Evolutionary conservation across 2,797 vertebrate species (phyloP), one percentile per base, ranked within the genome.

Genomic region (Sciurus carolinensis): DNA sequence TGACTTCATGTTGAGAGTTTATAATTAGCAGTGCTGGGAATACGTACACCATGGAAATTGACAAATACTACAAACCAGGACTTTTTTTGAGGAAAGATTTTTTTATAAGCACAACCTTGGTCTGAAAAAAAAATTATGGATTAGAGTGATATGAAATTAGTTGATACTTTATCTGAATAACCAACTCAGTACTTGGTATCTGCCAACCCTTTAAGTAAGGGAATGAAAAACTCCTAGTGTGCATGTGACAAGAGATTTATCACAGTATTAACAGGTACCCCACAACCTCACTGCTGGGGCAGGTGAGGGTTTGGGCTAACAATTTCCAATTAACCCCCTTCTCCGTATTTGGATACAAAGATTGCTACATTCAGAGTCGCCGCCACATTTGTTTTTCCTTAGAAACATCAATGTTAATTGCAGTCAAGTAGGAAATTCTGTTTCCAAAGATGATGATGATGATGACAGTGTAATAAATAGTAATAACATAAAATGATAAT

Each of bases 51-150:
- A 73, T 28, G 15, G 54, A 33, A 94, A 95, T 26, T 20, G 42
- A 18, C 18, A 92, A 92, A 95, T 71, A 52, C 50, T 62, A 50
- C 13, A 90, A 69, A 87, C 42, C 7, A 50, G 44, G 44, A 20
- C 0, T 85, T 79, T 88, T 54, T 22, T 17, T 72, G 26, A 22
- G 3, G 33, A 57, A 20, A 42, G 5, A 39, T 88, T 1, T 3
- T 72, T 90, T 87, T 72, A 44, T 71, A 42, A 71, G 42, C 12
- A 88, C 30, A 85, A 64, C 28, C 36, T 8, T 89, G 20, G 3
- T 33, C 62, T 79, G 22, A 72, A 9, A 11, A 85, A 95, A 71
- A 95, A 93, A 87, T 18, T 62, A 81, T 26, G 76, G 26, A 85
- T 73, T 62, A 50, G 4, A 85, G 39, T 90, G 33, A 57, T 69